Conservation (phyloP, 2,888 invertebrate species). For the Nomada flava region DNA sequence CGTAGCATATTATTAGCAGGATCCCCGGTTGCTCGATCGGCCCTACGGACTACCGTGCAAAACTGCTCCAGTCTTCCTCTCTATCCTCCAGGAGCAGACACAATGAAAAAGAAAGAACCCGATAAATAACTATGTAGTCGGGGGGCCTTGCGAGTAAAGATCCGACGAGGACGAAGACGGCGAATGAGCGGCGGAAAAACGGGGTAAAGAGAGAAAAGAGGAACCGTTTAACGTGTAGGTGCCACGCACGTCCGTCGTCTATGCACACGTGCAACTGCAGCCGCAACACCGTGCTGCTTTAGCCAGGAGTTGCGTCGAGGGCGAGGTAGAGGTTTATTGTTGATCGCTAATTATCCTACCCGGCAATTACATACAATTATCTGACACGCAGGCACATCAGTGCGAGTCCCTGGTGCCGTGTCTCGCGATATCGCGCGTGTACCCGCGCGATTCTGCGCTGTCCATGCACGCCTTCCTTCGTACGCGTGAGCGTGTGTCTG, state of each 20-base stretch:
- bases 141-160: not conserved
- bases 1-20: conserved; percentile 76
- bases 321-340: conserved; percentile 78
- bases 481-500: not conserved
- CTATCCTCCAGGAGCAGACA: not conserved
- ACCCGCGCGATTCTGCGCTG: conserved; percentile 5
- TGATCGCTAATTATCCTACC: conserved; percentile 83
- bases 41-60: conserved; percentile 71
- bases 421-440: conserved; percentile 65
- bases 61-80: conserved; percentile 47
- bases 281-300: conserved; percentile 20
- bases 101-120: conserved; percentile 9
- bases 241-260: conserved; percentile 32
- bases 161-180: not conserved
- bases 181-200: not conserved
- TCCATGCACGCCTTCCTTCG: too few species aligned
- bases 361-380: conserved; percentile 82
- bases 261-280: conserved; percentile 55
- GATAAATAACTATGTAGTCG: conserved; percentile 23
- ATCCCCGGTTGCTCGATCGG: conserved; percentile 68
- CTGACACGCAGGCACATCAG: conserved; percentile 79
- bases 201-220: not conserved
- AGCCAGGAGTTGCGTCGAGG: conserved; percentile 44
- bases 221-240: conserved; percentile 48
- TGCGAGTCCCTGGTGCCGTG: conserved; percentile 62